A percentile compares a stretch with the other conserved stretches of the same genome.
phyloP scores from a whole-genome alignment of 1,140 invertebrate genomes.

The Psix sp. region DNA sequence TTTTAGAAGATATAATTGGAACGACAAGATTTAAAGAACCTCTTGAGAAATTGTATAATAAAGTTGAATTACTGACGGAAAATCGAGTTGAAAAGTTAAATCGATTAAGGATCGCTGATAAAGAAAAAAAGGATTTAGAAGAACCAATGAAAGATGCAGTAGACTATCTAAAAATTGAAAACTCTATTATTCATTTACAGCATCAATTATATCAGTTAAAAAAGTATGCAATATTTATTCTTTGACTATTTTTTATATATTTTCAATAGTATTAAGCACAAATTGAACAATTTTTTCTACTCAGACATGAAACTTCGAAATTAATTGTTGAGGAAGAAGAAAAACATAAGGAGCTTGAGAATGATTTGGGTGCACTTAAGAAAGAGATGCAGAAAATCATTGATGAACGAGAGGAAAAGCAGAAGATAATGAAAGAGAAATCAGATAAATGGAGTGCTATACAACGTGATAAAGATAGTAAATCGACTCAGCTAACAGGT shows the following conservation, averaged over 20 bases:
- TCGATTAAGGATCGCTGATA: slow-evolving; percentile 91
- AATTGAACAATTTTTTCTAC: slow-evolving; percentile 17
- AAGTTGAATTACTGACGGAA: slow-evolving; percentile 88
- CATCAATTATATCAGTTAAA: slow-evolving; percentile 70
- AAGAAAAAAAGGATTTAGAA: slow-evolving; percentile 91
- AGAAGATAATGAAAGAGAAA: slow-evolving; percentile 79
- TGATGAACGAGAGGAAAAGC: slow-evolving; percentile 77
- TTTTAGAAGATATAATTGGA: slow-evolving; percentile 98
- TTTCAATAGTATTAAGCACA: neutral
- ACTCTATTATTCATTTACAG: slow-evolving; percentile 80
- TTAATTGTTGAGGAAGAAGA: slow-evolving; percentile 75
- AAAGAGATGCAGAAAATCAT: slow-evolving; percentile 78
- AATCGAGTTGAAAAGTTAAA: slow-evolving; percentile 91
- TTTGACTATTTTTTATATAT: no score
- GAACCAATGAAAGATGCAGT: slow-evolving; percentile 92
- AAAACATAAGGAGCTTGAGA: slow-evolving; percentile 77
- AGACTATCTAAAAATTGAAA: slow-evolving; percentile 88
- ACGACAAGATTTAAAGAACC: slow-evolving; percentile 93
- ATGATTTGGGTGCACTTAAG: slow-evolving; percentile 77
- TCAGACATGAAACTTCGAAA: slow-evolving; percentile 72
- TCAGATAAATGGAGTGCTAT: slow-evolving; percentile 75
- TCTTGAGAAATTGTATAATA: slow-evolving; percentile 85
- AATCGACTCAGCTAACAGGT: slow-evolving; percentile 78
- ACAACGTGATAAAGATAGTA: slow-evolving; percentile 69
- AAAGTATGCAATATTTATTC: slow-evolving; percentile 75